Conservation (phyloP, 1,140 invertebrate species). For the Drosophila triauraria region DNA sequence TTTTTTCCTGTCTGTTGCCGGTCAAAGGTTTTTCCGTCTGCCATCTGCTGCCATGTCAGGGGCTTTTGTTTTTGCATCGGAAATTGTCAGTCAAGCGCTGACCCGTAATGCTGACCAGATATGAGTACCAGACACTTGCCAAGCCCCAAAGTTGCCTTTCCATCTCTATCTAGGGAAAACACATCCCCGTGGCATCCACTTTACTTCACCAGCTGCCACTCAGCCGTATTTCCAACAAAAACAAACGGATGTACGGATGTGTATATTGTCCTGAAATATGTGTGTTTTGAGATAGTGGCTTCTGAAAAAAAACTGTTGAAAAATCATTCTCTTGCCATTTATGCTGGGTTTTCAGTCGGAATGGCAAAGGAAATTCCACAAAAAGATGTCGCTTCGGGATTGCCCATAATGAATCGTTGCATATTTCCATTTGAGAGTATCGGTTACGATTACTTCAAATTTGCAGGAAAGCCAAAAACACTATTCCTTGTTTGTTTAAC, state of each 20-base stretch:
- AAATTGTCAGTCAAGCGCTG: constrained; percentile 63
- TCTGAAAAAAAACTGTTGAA: not conserved
- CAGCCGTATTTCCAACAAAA: constrained; percentile 9
- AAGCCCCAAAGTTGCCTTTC: not conserved
- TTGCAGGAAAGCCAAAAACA: no score
- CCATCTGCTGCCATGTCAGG: constrained; percentile 70
- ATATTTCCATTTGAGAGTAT: not conserved
- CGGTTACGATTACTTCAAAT: not conserved
- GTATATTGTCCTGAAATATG: not conserved
- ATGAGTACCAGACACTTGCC: constrained; percentile 12
- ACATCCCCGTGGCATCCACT: not conserved
- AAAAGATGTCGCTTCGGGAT: no score
- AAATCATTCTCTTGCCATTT: not conserved
- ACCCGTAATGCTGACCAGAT: constrained; percentile 63
- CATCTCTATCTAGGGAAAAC: not conserved
- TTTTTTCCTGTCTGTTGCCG: not conserved
- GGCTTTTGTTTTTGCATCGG: constrained; percentile 58
- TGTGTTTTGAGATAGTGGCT: no score
- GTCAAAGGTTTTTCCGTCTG: constrained; percentile 30
- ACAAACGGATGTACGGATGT: not conserved
- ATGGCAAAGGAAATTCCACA: no score
- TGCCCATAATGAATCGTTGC: not conserved
- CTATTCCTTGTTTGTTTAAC: no score
- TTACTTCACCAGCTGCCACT: constrained; percentile 22
- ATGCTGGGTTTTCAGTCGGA: no score